Base-by-base conservation (phyloP, 2,888 invertebrate species). In the Mamestra brassicae region DNA sequence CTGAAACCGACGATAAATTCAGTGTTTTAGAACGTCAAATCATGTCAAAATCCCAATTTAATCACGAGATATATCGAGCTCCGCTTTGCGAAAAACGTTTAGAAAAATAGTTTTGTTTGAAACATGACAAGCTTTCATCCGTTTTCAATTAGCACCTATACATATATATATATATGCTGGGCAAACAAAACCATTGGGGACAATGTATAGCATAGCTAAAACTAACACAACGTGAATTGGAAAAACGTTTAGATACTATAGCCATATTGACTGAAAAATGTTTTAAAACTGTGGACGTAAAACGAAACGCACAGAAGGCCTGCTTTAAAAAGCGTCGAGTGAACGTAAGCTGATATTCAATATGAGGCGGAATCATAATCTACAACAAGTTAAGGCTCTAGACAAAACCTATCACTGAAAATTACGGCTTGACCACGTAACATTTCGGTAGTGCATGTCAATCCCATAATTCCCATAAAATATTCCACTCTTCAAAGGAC, bases 221-320 rank as follows among this genome's bases (percentile, higher is more conserved):
- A 79, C 71, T 63, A 80, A 85, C 74, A 75, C 67, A 45, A 63
- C 55, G 38, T 71, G 72, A 76, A 86, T 80, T 73, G 69, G 74
- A 73, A 85, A 77, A 82, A 77, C 60, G 69, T 81, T 84, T 81
- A 81, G 68, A 26, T 34, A 50, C 11, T 13, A 36, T 62, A 71
- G 61, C 58, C 26, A 36, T 65, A 76, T 74, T 70, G 68, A 45
- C 36, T 15, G 42, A 57, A 71, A 77, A 76, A 71, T 34, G 5
- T 17, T 38, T 26, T 3, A 47, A 54, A 50, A 65, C 26, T 2
- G 26, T 62, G 34, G 8, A 13, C 13, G 11, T 15, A 34, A 10
- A 69, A 34, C 15, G 17, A 47, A 42, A 63, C 0, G 34, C n/a
- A 34, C 72, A 82, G 84, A 84, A 76, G 66, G 55, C 11, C 1